Evolutionary conservation across 2,888 invertebrate genomes (phyloP).

Genomic region (Polydrusus tereticollis): DNA sequence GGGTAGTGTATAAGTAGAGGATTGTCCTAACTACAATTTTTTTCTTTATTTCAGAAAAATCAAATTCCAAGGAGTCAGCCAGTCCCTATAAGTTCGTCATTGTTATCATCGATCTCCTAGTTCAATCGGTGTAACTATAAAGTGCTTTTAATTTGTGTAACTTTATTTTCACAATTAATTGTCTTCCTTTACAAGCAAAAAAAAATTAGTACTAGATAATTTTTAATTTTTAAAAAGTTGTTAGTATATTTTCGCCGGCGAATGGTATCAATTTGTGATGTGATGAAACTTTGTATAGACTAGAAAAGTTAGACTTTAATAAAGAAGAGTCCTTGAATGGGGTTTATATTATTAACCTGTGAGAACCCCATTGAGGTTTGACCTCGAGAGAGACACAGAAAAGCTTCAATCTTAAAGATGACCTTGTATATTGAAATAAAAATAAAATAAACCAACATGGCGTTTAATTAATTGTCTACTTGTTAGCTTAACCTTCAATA

Average conservation of each 20-base stretch:
- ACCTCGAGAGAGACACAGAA: neutral
- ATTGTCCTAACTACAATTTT: neutral
- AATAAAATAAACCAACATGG: neutral
- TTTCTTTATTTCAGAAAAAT: constrained; percentile 71
- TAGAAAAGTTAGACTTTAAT: neutral
- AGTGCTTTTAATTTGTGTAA: constrained; percentile 43
- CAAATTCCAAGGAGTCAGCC: constrained; percentile 82
- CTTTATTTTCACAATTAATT: constrained; percentile 37
- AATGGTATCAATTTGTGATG: neutral
- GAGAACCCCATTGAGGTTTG: neutral
- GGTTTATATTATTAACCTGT: neutral
- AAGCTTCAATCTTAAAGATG: constrained; percentile 1
- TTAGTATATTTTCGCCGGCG: neutral
- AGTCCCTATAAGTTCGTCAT: constrained; percentile 78
- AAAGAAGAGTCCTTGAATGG: neutral
- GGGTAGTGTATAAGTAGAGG: neutral
- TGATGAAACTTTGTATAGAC: neutral
- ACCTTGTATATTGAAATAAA: constrained; percentile 4
- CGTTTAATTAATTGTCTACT: too few relatives aligned
- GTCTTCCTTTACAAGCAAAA: constrained; percentile 38
- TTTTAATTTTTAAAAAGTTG: constrained; percentile 13
- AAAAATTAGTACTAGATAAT: constrained; percentile 21
- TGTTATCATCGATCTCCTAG: constrained; percentile 41
- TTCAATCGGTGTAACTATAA: constrained; percentile 24
- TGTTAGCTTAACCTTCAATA: too few relatives aligned